A percentile compares a stretch with the other conserved stretches of the same genome.
Evolutionary conservation across 2,113 vertebrate species (phyloP).

Genomic region (Rhinichthys klamathensis): DNA sequence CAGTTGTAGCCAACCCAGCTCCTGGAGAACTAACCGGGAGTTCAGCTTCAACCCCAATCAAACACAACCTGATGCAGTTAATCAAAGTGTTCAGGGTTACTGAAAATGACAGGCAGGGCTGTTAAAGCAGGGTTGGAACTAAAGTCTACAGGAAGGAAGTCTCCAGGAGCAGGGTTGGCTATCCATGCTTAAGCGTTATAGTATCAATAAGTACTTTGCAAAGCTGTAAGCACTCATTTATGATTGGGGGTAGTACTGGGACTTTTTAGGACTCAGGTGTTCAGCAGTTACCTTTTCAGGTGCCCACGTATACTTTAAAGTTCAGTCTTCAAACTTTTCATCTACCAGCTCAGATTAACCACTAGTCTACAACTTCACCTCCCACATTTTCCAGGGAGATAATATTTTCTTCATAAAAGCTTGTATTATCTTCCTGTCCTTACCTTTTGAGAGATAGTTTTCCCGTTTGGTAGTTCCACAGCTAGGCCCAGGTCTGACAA

Average conservation of each 20-base stretch:
- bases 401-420: neutral
- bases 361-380: neutral
- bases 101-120: neutral
- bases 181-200: neutral
- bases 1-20: neutral
- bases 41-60: neutral
- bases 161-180: neutral
- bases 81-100: neutral
- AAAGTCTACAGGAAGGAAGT: neutral
- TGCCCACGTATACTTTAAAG: neutral
- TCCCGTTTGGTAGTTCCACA: conserved; percentile 71
- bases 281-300: neutral
- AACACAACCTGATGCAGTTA: neutral
- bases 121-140: neutral
- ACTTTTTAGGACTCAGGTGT: neutral
- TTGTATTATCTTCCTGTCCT: neutral
- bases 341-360: neutral
- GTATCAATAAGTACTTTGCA: neutral
- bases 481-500: conserved; percentile 91
- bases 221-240: neutral
- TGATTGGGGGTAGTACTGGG: neutral
- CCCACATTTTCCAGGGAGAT: neutral
- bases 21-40: neutral
- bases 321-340: neutral
- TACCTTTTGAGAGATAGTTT: conserved; percentile 35